Percentiles rank a stretch among this genome's conserved stretches.
Evolutionary conservation across 2,888 invertebrate genomes (phyloP).

Genomic region (Diarsia brunnea): DNA sequence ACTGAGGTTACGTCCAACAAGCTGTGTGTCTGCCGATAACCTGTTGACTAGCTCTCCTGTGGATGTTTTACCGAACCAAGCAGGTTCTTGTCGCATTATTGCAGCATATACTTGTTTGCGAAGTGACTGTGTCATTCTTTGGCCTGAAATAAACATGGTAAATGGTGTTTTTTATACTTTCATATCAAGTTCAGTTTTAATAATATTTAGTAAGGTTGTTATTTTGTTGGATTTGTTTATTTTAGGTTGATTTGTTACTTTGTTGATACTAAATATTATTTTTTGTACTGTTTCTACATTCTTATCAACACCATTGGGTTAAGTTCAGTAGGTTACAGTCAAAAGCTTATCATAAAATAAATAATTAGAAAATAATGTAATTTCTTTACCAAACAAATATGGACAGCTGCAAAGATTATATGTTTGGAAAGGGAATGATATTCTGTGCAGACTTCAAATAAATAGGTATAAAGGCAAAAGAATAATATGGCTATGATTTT

Average conservation of each 20-base stretch:
- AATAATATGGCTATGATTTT: background rate
- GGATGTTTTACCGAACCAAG: slow-evolving; percentile 97
- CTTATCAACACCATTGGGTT: background rate
- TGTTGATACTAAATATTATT: background rate
- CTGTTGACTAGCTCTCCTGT: slow-evolving; percentile 98
- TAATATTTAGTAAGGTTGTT: background rate
- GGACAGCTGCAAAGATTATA: background rate
- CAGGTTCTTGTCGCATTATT: slow-evolving; percentile 96
- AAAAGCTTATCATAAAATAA: background rate
- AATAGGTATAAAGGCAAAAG: background rate
- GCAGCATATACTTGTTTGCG: slow-evolving; percentile 94
- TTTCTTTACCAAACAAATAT: background rate
- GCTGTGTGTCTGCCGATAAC: slow-evolving; percentile 96
- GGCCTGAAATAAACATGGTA: slow-evolving; percentile 90
- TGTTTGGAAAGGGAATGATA: background rate
- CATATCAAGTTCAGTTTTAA: background rate
- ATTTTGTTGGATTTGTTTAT: no score
- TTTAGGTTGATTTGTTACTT: background rate
- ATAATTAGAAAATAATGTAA: background rate
- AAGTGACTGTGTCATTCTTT: slow-evolving; percentile 96
- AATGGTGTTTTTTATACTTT: background rate
- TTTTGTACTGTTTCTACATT: background rate
- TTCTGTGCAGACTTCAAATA: background rate
- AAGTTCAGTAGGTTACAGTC: background rate
- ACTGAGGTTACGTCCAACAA: slow-evolving; percentile 97